Evolutionary conservation across 2,888 invertebrate genomes (phyloP).

Genomic region (Noctua pronuba): DNA sequence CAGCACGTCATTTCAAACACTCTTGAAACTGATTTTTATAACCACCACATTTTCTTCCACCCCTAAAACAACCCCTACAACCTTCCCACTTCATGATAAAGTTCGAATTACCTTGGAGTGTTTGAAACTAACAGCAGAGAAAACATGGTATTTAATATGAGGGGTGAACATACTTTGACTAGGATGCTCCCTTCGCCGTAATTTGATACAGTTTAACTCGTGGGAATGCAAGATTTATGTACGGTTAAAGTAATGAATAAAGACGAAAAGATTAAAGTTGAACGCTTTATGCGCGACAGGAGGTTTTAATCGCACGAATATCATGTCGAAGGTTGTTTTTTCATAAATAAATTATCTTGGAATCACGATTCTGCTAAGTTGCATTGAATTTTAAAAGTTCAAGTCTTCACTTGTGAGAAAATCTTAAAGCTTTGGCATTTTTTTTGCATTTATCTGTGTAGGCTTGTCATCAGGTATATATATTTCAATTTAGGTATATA

Average conservation of each 20-base stretch:
- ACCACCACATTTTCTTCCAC: constrained; percentile 38
- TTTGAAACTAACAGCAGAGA: background rate
- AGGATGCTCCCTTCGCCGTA: constrained; percentile 79
- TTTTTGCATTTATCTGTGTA: too few relatives aligned
- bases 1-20: constrained; percentile 86
- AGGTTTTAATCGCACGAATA: constrained; percentile 59
- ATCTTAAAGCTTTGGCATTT: background rate
- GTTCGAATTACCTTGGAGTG: constrained; percentile 58
- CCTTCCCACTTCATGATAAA: constrained; percentile 59
- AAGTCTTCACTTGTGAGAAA: background rate
- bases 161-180: constrained; percentile 78
- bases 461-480: too few relatives aligned
- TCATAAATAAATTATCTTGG: constrained; percentile 30
- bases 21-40: constrained; percentile 85
- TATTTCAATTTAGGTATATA: too few relatives aligned
- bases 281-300: constrained; percentile 63
- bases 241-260: constrained; percentile 74
- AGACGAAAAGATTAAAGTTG: constrained; percentile 69
- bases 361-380: constrained; percentile 11
- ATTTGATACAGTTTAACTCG: constrained; percentile 86
- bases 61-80: background rate
- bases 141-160: constrained; percentile 68
- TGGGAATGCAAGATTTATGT: constrained; percentile 82
- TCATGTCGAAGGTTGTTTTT: constrained; percentile 49
- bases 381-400: background rate